Evolutionary conservation across 2,113 vertebrate species (phyloP).

Genomic region (cat (Felis catus)): F.catus_Fca126_mat1.0 CM031413.1:163585001-163585500

Average conservation of each 20-base stretch:
- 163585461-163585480: background rate
- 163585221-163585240: background rate
- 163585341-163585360: rapidly evolving
- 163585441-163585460: background rate
- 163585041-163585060: background rate
- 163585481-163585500: background rate
- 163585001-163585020: background rate
- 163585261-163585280: background rate
- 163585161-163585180: background rate
- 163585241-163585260: background rate
- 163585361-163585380: rapidly evolving
- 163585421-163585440: background rate
- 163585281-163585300: background rate
- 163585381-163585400: background rate
- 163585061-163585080: background rate
- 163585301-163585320: background rate
- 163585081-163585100: background rate
- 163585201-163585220: background rate
- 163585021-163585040: background rate
- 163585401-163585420: background rate
- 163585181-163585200: background rate
- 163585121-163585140: background rate
- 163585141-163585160: background rate
- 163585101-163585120: background rate
- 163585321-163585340: background rate